phyloP scores from a whole-genome alignment of 1,140 invertebrate species.

The Leguminivora glycinivorella region DNA sequence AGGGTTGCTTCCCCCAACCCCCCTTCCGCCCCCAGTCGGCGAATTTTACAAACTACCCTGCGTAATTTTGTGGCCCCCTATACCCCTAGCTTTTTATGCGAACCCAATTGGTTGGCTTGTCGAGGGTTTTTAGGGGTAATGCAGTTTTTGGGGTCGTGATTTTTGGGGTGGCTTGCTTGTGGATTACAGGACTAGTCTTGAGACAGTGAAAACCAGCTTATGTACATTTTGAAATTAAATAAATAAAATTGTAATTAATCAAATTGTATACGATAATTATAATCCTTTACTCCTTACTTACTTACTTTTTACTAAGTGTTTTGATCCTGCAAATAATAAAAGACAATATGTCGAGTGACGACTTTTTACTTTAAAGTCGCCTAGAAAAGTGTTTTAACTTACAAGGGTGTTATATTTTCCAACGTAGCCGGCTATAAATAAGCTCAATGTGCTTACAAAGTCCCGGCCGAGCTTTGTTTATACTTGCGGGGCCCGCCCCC shows the following conservation, averaged over 20 bases:
- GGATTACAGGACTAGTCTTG: constrained; percentile 12
- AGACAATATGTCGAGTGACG: no score
- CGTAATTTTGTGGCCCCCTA: constrained; percentile 60
- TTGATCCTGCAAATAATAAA: no score
- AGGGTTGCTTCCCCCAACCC: constrained; percentile 60
- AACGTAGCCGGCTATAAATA: neutral
- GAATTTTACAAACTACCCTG: constrained; percentile 75
- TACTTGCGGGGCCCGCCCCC: constrained; percentile 48
- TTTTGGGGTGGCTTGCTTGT: constrained; percentile 41
- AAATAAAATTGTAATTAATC: no score
- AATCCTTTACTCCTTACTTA: no score
- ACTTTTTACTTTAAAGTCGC: no score
- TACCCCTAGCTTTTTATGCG: constrained; percentile 63
- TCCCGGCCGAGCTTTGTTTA: constrained; percentile 39
- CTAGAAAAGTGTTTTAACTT: neutral
- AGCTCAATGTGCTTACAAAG: constrained; percentile 24
- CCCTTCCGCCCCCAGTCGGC: constrained; percentile 48
- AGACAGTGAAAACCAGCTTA: neutral
- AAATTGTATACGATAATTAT: no score
- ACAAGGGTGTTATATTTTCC: neutral
- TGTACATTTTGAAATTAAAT: neutral
- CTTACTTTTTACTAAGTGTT: no score
- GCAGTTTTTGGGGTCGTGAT: constrained; percentile 41
- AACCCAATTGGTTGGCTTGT: constrained; percentile 59
- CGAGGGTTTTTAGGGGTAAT: constrained; percentile 42